Base-by-base conservation (phyloP, 2,888 invertebrate genomes). In the Hypsopygia costalis region DNA sequence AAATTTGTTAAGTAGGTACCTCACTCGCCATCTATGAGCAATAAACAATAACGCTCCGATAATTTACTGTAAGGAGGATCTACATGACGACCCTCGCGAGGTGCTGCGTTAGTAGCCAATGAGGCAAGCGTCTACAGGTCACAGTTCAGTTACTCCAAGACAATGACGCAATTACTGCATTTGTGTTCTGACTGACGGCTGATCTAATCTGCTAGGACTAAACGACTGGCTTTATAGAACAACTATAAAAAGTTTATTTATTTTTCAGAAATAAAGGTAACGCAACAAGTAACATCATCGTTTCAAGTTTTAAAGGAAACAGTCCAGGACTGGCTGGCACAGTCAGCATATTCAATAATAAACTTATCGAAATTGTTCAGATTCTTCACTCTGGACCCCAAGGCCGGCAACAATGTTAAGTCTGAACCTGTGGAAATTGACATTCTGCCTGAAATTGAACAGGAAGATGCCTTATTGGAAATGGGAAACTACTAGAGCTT, bases 311-410 rank as follows among this genome's bases (percentile, higher is more conserved):
- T 95, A 7, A 92, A 91, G 52, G 93, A 94, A 62, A 90, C 90
- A 28, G 91, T 93, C 1, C 93, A 94, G 56, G 92, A 91, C 50
- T 90, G 91, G 58, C 75, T 95, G 47, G 90, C 91, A 16, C 90
- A 91, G 56, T 94, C 94, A 4, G 92, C 91, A 0, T 95, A 93
- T 69, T 92, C 93, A 1, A 83, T 92, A 30, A 92, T 95, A 30
- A 90, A 92, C 64, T 71, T 95, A 20, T 82, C 86, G 0, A 87
- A 90, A 50, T 57, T 92, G 32, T 92, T 92, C 61, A 68, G 87
- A 49, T 87, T 87, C 62, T 89, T 88, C 53, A 64, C 69, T 0
- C 30, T 87, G 12, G 81, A 83, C 37, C 58, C 71, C 20, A 82
- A 76, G 54, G 57, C 55, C 9, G 65, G 63, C 7, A 66, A 58